Base-by-base conservation (phyloP, 2,113 vertebrate species). In the Malurus elegans region DNA sequence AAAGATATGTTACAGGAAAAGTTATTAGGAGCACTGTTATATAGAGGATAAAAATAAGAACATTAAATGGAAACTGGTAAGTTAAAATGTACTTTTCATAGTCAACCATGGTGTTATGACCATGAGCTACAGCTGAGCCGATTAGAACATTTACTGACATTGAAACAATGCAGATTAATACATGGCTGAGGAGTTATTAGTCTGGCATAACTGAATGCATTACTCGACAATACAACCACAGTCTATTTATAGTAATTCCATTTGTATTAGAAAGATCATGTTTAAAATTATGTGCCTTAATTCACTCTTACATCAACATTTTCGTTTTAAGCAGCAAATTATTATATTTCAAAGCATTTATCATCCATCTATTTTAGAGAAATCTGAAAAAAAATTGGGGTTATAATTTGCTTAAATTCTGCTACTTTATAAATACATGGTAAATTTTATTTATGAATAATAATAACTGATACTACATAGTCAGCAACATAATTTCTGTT, bases 211-310 rank as follows among this genome's bases (percentile, higher is more conserved):
- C 94, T 48, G 89, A 96, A 96, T 0, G 0, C 48, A 93, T 97
- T 95, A 97, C 51, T 82, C 4, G 0, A 92, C 88, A 96, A 86
- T 90, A 71, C 50, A 94, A 32, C 70, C 67, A 44, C n/a, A 70
- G 65, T 92, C 89, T 96, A 95, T 96, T 96, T 96, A 96, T 96
- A 96, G 96, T 19, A 79, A 86, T 76, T 90, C 69, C 79, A 91
- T 88, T 84, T 86, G 69, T 96, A 70, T 90, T 79, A 75, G 74
- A 86, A 82, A 92, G 83, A 96, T 90, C 90, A 87, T 81, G 61
- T 88, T 95, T 84, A 67, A 96, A 96, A 95, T 60, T 4, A 91
- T 75, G 75, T 71, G 69, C 85, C 90, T 96, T 96, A 91, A 90
- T 90, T 95, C 94, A 90, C 51, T 86, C 85, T 89, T 87, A 85